Conservation (phyloP, 1,140 invertebrate species). For the Drosophila nigromelanica region DNA sequence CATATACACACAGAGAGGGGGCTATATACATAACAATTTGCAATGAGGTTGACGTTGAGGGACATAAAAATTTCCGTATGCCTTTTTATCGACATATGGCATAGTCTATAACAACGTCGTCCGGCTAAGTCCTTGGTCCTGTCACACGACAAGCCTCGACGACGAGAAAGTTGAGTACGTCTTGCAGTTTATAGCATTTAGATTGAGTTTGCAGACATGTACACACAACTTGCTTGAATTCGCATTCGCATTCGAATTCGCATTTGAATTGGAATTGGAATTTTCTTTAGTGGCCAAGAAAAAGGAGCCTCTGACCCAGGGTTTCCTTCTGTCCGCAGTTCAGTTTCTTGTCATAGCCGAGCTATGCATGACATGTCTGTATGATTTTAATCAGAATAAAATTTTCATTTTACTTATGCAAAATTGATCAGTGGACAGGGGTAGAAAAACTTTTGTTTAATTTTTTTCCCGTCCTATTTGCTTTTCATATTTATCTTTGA, state of each 20-base stretch:
- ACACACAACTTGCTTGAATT: constrained; percentile 53
- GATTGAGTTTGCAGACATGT: constrained; percentile 74
- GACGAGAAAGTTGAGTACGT: constrained; percentile 49
- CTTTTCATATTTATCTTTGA: constrained; percentile 1
- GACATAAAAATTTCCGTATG: constrained; percentile 80
- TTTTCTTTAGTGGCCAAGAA: constrained; percentile 66
- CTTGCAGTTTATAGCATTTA: constrained; percentile 79
- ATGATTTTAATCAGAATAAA: constrained; percentile 80
- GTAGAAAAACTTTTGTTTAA: constrained; percentile 6
- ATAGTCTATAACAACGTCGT: constrained; percentile 33
- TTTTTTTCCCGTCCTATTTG: constrained; percentile 21
- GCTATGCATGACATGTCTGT: constrained; percentile 40
- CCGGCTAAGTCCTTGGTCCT: constrained; percentile 40
- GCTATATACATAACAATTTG: constrained; percentile 52
- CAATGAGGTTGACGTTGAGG: constrained; percentile 78
- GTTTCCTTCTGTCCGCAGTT: not conserved
- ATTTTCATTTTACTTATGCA: constrained; percentile 50
- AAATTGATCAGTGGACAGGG: constrained; percentile 13
- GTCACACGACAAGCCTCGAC: constrained; percentile 27
- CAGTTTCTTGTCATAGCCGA: constrained; percentile 19
- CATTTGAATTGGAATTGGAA: constrained; percentile 67
- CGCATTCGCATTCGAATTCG: constrained; percentile 20
- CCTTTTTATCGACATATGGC: constrained; percentile 61
- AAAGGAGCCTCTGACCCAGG: constrained; percentile 16
- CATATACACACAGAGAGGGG: constrained; percentile 20